Base-by-base conservation (phyloP, 2,888 invertebrate genomes). In the Parnassius orleans region DNA sequence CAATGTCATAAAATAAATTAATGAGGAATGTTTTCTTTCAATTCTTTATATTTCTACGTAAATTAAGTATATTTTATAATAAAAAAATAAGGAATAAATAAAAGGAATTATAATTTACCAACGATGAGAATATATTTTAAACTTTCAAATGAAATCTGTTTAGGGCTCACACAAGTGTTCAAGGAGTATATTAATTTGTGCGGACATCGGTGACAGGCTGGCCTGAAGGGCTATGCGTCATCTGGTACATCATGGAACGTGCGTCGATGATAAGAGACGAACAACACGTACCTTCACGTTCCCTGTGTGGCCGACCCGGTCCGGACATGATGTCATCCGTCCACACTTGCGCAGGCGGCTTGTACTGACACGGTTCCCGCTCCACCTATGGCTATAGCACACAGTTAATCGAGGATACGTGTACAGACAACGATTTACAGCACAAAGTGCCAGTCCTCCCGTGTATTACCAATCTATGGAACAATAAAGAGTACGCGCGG, bases 401-500 rank as follows among this genome's bases (percentile, higher is more conserved):
- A 87, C 86, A 86, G 88, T 88, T 89, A 88, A 87, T 90, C 88
- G 86, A 80, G 81, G 79, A 84, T 83, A 87, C 87, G 87, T 90
- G 90, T 89, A 87, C 80, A 81, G 87, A 87, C 88, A 89, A 86
- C 88, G 86, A 86, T 89, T 91, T 91, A 91, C 90, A 90, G 88
- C 87, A 80, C 84, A 86, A 89, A 90, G 84, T 87, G 90, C 81
- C 89, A 86, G 88, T 90, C 88, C 88, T 86, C 85, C 84, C 86
- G 89, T 91, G 90, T 91, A 91, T 90, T 91, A 91, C 87, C 88
- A 77, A 90, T 87, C 90, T 86, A 87, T 87, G 85, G 87, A 90
- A 91, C 90, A 90, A 91, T 91, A 91, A 90, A 90, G 85, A 80
- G 84, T 79, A 78, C 79, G 85, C 84, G 77, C 69, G 69, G 69